These are phyloP conservation scores for Forficula auricularia DNA, from an alignment of 1,140 invertebrate species.

Conservation along the genomic window DNA sequence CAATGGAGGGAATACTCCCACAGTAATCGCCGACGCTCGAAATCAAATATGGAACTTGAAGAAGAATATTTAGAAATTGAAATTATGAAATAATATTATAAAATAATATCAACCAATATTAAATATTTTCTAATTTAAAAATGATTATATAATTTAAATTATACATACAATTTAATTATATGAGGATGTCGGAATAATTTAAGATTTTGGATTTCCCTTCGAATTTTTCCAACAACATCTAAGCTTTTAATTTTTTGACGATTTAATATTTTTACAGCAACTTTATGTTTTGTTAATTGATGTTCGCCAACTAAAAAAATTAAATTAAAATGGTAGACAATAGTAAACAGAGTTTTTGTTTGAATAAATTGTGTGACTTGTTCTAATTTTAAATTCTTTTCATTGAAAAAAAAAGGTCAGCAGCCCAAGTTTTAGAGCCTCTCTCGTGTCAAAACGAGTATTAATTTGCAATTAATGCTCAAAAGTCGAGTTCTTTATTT, in stretches of 20 bases:
- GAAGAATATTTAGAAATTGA: no score
- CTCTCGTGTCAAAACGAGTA: no score
- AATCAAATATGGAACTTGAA: no score
- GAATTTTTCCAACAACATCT: conserved; percentile 97
- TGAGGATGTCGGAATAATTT: conserved; percentile 98
- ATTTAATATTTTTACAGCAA: conserved; percentile 97
- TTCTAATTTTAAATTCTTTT: conserved; percentile 1
- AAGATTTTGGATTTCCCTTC: conserved; percentile 96
- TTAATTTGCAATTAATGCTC: no score
- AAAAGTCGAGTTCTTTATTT: no score
- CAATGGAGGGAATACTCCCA: no score
- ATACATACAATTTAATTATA: conserved; percentile 94
- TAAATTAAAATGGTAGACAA: conserved; percentile 3
- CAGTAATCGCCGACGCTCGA: no score
- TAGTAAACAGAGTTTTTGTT: conserved; percentile 4
- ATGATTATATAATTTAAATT: no score
- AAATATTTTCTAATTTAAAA: no score
- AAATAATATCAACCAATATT: no score
- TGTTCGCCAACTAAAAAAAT: conserved; percentile 73
- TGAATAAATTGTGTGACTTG: neutral
- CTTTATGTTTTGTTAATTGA: conserved; percentile 92
- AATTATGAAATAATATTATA: no score
- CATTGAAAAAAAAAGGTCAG: conserved; percentile 1
- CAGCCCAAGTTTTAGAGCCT: no score
- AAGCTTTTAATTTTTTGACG: conserved; percentile 97